These are phyloP conservation scores for Noctua janthina DNA, from an alignment of 2,888 invertebrate species.

Conservation along the genomic window DNA sequence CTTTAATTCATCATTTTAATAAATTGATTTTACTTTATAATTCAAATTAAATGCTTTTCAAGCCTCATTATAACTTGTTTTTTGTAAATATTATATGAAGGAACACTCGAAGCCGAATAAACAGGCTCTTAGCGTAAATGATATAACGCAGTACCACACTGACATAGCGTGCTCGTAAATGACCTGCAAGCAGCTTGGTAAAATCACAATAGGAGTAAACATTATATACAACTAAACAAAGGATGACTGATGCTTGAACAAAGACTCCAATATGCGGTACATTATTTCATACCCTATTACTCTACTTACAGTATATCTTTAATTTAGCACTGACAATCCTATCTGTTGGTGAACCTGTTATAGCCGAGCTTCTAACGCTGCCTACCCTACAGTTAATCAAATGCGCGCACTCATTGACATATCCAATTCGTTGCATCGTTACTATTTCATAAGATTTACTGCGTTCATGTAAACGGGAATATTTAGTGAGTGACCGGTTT, in stretches of 20 bases:
- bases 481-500: constrained; percentile 4
- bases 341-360: constrained; percentile 40
- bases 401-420: neutral
- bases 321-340: constrained; percentile 65
- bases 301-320: constrained; percentile 74
- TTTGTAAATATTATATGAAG: constrained; percentile 53
- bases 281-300: constrained; percentile 76
- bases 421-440: constrained; percentile 4
- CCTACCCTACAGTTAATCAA: constrained; percentile 10
- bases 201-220: constrained; percentile 73
- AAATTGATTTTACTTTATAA: constrained; percentile 38
- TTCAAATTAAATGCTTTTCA: constrained; percentile 47
- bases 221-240: constrained; percentile 77
- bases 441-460: constrained; percentile 17
- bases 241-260: constrained; percentile 74
- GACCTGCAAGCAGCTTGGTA: constrained; percentile 66
- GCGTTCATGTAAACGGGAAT: constrained; percentile 4
- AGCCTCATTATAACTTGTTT: constrained; percentile 50
- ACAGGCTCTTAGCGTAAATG: constrained; percentile 45
- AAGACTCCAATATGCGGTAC: constrained; percentile 69
- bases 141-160: constrained; percentile 48
- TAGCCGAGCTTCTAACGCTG: constrained; percentile 28
- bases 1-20: constrained; percentile 23
- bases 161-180: constrained; percentile 44
- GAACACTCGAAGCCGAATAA: constrained; percentile 48